Conservation (phyloP, 1,140 invertebrate species). For the Macrostomum lignano region DNA sequence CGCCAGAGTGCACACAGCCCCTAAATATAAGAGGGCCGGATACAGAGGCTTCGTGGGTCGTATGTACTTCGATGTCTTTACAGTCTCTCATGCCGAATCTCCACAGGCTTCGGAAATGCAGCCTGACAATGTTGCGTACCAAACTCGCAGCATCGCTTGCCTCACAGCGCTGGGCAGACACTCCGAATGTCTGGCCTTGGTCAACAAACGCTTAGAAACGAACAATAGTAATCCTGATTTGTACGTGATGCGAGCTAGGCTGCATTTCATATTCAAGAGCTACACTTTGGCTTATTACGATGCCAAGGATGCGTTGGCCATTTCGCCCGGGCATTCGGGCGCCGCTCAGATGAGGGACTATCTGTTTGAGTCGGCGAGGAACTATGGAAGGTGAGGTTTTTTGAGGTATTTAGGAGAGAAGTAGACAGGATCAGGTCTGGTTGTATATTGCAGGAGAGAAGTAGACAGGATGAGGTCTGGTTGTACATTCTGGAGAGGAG, state of each 20-base stretch:
- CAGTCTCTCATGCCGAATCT: too few relatives aligned
- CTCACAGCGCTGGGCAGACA: slow-evolving; percentile 19
- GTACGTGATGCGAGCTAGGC: slow-evolving; percentile 20
- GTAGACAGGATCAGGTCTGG: too few relatives aligned
- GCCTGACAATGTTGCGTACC: slow-evolving; percentile 20
- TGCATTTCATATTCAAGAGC: slow-evolving; percentile 22
- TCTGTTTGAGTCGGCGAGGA: slow-evolving; percentile 12
- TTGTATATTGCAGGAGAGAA: too few relatives aligned
- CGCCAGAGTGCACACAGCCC: too few relatives aligned
- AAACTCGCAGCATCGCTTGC: slow-evolving; percentile 23
- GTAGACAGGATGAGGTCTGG: too few relatives aligned
- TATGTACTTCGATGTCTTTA: too few relatives aligned
- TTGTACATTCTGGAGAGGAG: slow-evolving; percentile 14
- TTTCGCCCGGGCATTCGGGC: slow-evolving; percentile 14
- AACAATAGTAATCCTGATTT: slow-evolving; percentile 20
- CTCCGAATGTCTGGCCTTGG: slow-evolving; percentile 18
- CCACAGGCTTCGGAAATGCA: slow-evolving; percentile 18
- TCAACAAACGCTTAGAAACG: slow-evolving; percentile 18
- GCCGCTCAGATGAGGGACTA: slow-evolving; percentile 14
- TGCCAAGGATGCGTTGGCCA: slow-evolving; percentile 18
- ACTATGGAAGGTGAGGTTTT: slow-evolving; percentile 15
- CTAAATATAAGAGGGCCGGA: too few relatives aligned
- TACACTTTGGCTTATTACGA: slow-evolving; percentile 22
- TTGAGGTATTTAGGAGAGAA: too few relatives aligned
- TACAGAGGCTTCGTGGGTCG: too few relatives aligned